These are phyloP conservation scores for Sisyra nigra DNA, from an alignment of 2,888 invertebrate species.

Conservation along the genomic window DNA sequence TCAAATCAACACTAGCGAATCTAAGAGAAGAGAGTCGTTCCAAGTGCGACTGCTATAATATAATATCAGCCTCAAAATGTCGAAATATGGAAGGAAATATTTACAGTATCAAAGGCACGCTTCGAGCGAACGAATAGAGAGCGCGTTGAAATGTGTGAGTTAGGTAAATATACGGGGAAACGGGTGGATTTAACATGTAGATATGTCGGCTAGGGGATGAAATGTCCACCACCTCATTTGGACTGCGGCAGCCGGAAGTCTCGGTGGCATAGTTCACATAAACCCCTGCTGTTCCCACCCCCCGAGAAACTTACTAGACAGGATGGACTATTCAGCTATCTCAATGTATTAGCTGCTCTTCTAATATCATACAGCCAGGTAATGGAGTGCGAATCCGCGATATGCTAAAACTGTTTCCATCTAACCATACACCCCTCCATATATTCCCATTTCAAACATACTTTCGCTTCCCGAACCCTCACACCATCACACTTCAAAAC, in stretches of 20 bases:
- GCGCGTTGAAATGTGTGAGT: no score
- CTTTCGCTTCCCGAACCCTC: no score
- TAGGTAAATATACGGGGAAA: no score
- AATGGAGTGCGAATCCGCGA: constrained; percentile 28
- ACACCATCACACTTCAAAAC: not conserved
- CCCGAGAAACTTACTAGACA: not conserved
- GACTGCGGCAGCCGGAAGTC: constrained; percentile 2
- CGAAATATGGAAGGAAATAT: no score
- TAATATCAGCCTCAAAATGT: no score
- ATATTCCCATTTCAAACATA: no score
- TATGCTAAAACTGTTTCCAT: constrained; percentile 14
- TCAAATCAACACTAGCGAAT: no score
- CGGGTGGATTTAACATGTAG: not conserved
- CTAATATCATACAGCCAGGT: constrained; percentile 23
- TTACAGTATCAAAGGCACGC: no score
- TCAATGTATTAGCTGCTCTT: constrained; percentile 7
- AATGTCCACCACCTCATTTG: not conserved
- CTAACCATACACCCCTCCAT: no score
- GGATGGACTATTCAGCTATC: constrained; percentile 3
- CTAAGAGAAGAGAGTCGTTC: no score
- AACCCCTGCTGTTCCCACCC: not conserved
- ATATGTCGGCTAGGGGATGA: not conserved
- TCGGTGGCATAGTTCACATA: constrained; percentile 2
- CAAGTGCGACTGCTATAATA: no score
- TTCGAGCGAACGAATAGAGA: no score